These are phyloP conservation scores for Sarcophaga caerulescens DNA, from an alignment of 2,888 invertebrate genomes.

Conservation along the genomic window DNA sequence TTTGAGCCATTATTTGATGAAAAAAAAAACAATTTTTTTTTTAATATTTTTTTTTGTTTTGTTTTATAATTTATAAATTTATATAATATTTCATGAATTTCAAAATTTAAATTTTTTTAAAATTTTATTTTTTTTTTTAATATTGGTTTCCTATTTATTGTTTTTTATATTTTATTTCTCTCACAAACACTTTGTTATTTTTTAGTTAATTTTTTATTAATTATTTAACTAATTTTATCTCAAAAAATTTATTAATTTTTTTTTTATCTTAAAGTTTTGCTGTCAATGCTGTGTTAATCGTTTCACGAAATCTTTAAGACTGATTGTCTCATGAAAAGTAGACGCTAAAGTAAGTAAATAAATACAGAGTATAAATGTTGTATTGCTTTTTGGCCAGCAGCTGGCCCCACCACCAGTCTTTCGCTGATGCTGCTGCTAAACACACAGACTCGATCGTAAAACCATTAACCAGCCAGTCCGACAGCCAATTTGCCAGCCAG, in stretches of 20 bases:
- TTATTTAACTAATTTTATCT: slow-evolving; percentile 34
- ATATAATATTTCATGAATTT: slow-evolving; percentile 5
- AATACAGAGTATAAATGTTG: slow-evolving; percentile 51
- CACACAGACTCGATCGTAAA: slow-evolving; percentile 33
- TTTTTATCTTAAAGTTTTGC: slow-evolving; percentile 30
- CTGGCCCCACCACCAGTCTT: slow-evolving; percentile 28
- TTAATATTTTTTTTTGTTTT: neutral
- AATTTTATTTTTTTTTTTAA: neutral
- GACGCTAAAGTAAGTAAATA: slow-evolving; percentile 64
- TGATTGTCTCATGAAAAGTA: slow-evolving; percentile 72
- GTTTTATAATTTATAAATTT: slow-evolving; percentile 30
- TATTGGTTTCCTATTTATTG: slow-evolving; percentile 18
- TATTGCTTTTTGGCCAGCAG: slow-evolving; percentile 50
- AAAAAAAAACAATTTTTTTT: neutral
- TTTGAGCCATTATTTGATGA: slow-evolving; percentile 47
- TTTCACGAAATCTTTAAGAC: slow-evolving; percentile 79
- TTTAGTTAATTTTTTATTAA: slow-evolving; percentile 44
- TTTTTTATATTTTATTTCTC: slow-evolving; percentile 2
- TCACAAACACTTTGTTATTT: slow-evolving; percentile 16
- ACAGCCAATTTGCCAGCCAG: neutral
- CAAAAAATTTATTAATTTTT: slow-evolving; percentile 19
- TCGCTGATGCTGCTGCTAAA: neutral
- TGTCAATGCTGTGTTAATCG: slow-evolving; percentile 74
- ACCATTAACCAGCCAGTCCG: neutral
- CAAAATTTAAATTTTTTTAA: slow-evolving; percentile 10